These are phyloP conservation scores for Scaptomyza tumidula DNA, from an alignment of 2,888 invertebrate genomes.

Conservation along the genomic window DNA sequence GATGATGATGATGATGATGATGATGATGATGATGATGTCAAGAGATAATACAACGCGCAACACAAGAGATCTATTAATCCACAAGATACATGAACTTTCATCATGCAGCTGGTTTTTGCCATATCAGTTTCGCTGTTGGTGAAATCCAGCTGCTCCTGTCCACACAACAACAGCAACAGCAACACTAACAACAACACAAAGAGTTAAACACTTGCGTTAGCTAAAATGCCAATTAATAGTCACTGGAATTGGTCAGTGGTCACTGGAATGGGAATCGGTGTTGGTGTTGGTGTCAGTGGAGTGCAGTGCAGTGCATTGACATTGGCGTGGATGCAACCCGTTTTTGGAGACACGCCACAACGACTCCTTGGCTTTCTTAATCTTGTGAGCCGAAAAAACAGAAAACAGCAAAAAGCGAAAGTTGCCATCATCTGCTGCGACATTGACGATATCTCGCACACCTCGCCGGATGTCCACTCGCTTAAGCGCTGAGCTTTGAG, in stretches of 20 bases:
- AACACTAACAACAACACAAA: conserved; percentile 12
- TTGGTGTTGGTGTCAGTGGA: conserved; percentile 31
- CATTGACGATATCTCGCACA: conserved; percentile 28
- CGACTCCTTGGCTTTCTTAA: conserved; percentile 59
- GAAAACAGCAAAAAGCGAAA: conserved; percentile 55
- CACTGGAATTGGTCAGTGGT: conserved; percentile 15
- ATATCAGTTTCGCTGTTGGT: conserved; percentile 24
- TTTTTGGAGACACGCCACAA: conserved; percentile 28
- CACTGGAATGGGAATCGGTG: not conserved
- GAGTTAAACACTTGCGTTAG: conserved; percentile 28
- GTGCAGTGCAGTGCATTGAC: conserved; percentile 58
- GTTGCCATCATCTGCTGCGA: conserved; percentile 37
- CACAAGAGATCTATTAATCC: conserved; percentile 19
- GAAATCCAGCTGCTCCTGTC: conserved; percentile 42
- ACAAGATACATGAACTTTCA: conserved; percentile 50
- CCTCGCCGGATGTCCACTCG: conserved; percentile 57
- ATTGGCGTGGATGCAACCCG: conserved; percentile 36
- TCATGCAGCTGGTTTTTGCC: conserved; percentile 41
- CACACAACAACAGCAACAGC: conserved; percentile 16
- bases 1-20: not conserved
- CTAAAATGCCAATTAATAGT: conserved; percentile 54
- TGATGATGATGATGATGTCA: conserved; percentile 2
- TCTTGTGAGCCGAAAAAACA: conserved; percentile 40
- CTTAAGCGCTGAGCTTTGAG: not conserved
- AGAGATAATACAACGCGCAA: conserved; percentile 2